Evolutionary conservation across 2,113 vertebrate genomes (phyloP), one percentile per base, ranked within the genome.

Genomic region (Anarrhichthys ocellatus): DNA sequence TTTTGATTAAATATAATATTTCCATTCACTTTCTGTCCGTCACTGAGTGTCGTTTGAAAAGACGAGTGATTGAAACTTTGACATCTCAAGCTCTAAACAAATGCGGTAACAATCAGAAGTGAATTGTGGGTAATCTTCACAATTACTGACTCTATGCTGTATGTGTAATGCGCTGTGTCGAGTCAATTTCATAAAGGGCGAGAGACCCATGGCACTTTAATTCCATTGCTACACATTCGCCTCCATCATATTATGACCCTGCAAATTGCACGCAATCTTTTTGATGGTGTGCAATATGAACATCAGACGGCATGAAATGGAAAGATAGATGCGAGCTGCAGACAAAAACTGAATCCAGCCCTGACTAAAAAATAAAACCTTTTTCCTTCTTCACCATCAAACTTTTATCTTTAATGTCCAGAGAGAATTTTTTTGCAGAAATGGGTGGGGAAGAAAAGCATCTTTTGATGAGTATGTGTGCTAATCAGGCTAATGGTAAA

Each of bases 221-320:
- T 58, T 58, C 59, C 59, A 82, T 82, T 73, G 82, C 67, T 22
- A 67, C 66, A 29, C 38, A 11, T 72, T 81, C 29, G 18, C 70
- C 66, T 66, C 67, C 27, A 56, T 89, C 70, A 38, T 69, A 40
- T 76, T 50, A 76, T 20, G 76, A 83, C 50, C 56, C 65, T 48
- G 59, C 65, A 78, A 75, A 81, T 52, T 81, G 65, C 24, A 56
- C 63, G 54, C 42, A 17, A 44, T 81, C 36, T 24, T 68, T 81
- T 13, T 84, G 44, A 77, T 82, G n/a, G 82, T 44, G 58, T 71
- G 63, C 17, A 1, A 71, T 71, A 42, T 24, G 78, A 82, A 84
- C 38, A 72, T 46, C 65, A 36, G 68, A 54, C 40, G 38, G 40
- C 75, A 68, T 73, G 63, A 91, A 84, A 80, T 46, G 61, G 18